phyloP scores from a whole-genome alignment of 2,888 invertebrate genomes.

The Apodemia hepburni region DNA sequence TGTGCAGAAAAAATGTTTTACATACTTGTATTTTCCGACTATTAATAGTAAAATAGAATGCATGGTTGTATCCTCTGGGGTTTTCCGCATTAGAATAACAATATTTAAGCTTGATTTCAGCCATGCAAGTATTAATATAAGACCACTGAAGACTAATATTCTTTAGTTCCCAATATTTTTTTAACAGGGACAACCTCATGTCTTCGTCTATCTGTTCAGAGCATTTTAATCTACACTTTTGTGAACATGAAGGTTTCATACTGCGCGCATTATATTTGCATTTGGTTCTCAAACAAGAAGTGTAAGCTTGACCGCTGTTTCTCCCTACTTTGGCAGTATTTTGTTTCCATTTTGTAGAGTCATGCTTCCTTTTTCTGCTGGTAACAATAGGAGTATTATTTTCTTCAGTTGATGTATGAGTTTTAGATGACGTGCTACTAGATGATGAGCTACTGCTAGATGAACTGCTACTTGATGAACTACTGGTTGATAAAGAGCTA shows the following conservation, averaged over 20 bases:
- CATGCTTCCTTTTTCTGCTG: neutral
- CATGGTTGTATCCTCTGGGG: neutral
- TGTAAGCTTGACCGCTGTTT: neutral
- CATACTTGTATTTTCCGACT: neutral
- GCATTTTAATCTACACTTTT: constrained; percentile 5
- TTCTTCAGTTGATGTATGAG: too few relatives aligned
- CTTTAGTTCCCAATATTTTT: neutral
- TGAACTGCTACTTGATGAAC: too few relatives aligned
- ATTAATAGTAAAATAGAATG: neutral
- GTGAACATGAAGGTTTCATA: neutral
- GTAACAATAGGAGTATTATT: too few relatives aligned
- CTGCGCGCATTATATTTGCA: neutral
- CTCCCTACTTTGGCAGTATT: neutral
- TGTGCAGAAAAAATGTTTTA: constrained; percentile 6
- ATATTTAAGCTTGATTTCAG: too few relatives aligned
- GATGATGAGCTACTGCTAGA: too few relatives aligned
- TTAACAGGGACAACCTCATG: neutral
- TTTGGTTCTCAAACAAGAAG: neutral
- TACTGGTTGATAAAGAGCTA: too few relatives aligned
- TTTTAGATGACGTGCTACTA: too few relatives aligned
- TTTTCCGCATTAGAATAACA: too few relatives aligned
- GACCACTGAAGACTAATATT: too few relatives aligned
- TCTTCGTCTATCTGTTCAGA: constrained; percentile 1
- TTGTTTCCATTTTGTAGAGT: neutral
- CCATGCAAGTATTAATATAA: too few relatives aligned